A percentile compares a stretch with the other conserved stretches of the same genome.
phyloP scores from a whole-genome alignment of 2,113 vertebrate genomes.

The Casuarius casuarius region DNA sequence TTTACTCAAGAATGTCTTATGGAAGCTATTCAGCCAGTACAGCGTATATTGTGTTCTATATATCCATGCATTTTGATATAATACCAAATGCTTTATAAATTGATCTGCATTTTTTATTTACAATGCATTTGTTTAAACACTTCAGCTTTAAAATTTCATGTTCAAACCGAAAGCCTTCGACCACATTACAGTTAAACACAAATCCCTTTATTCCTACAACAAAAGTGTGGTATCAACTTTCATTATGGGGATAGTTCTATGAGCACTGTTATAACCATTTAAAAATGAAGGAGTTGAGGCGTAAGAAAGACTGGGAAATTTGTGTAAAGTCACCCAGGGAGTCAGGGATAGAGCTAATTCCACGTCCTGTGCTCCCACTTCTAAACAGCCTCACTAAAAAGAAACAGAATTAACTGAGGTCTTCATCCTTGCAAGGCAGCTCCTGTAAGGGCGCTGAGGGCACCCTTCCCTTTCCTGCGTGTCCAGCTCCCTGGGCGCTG shows the following conservation, averaged over 20 bases:
- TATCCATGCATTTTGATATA: neutral
- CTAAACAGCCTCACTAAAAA: neutral
- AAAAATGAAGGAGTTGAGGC: neutral
- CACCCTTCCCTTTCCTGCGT: too few relatives aligned
- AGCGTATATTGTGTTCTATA: neutral
- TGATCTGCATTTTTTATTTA: neutral
- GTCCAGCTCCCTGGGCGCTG: too few relatives aligned
- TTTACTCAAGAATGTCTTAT: neutral
- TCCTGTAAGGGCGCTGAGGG: neutral
- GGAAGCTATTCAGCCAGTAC: neutral
- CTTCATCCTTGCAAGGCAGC: neutral
- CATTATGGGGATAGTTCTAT: fast-evolving
- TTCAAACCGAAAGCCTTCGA: neutral
- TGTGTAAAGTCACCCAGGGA: neutral
- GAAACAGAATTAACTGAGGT: neutral
- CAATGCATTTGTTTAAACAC: neutral
- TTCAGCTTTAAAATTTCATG: neutral
- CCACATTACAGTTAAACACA: neutral
- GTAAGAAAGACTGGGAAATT: neutral
- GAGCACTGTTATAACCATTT: neutral
- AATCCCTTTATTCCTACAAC: neutral
- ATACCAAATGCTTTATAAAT: neutral
- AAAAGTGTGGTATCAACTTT: neutral
- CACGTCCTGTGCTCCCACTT: neutral
- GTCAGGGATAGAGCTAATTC: neutral